phyloP scores from a whole-genome alignment of 2,888 invertebrate genomes.

The Hirtodrosophila confusa region DNA sequence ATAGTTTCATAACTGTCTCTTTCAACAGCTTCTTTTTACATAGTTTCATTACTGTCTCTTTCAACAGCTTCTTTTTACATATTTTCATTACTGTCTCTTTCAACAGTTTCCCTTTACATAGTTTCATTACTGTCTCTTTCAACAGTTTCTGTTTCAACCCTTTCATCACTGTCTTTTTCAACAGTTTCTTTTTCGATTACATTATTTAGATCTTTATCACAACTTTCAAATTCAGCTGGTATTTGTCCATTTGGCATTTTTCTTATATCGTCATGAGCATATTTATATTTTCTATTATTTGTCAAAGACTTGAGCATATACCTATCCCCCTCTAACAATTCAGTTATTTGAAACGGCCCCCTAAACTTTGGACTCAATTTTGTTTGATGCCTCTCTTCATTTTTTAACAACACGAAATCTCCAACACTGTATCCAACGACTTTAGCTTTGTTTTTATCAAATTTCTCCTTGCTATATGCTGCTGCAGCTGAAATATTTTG shows the following conservation, averaged over 20 bases:
- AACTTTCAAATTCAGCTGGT: constrained; percentile 17
- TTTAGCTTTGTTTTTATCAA: too few species aligned
- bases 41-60: too few species aligned
- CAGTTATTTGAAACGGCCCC: constrained; percentile 24
- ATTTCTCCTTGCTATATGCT: too few species aligned
- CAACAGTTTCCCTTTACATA: constrained; percentile 12
- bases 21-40: constrained; percentile 3
- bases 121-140: background rate
- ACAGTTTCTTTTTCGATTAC: constrained; percentile 13
- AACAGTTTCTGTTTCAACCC: background rate
- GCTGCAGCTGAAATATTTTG: too few species aligned
- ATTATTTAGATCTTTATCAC: constrained; percentile 17
- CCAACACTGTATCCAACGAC: too few species aligned
- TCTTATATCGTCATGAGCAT: constrained; percentile 18
- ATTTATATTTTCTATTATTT: constrained; percentile 13
- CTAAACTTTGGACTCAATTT: constrained; percentile 19
- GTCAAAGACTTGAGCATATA: constrained; percentile 14
- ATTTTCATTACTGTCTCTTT: constrained; percentile 8
- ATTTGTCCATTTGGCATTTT: constrained; percentile 26
- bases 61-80: background rate
- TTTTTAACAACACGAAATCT: too few species aligned
- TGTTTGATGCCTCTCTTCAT: too few species aligned
- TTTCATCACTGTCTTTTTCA: constrained; percentile 10
- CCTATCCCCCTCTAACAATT: constrained; percentile 27
- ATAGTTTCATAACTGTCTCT: background rate